phyloP scores from a whole-genome alignment of 2,888 invertebrate genomes.

The Autographa gamma region DNA sequence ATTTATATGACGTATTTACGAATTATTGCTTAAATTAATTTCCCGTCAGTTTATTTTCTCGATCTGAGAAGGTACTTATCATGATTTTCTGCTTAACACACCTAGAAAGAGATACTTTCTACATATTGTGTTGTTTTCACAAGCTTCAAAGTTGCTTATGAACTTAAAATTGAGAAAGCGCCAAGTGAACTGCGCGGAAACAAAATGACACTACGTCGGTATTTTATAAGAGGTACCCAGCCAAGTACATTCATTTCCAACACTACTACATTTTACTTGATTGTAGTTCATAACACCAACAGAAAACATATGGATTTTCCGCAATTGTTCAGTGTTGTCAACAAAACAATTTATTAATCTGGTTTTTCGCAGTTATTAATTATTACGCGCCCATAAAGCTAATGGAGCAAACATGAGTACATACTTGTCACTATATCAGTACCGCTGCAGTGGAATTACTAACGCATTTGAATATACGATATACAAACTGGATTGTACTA shows the following conservation, averaged over 20 bases:
- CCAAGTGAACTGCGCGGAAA: slow-evolving; percentile 4
- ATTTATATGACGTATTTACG: background rate
- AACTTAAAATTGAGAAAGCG: background rate
- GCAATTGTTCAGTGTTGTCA: background rate
- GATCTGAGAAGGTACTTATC: no score
- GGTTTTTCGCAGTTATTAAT: slow-evolving; percentile 35
- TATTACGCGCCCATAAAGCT: slow-evolving; percentile 48
- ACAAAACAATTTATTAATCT: slow-evolving; percentile 13
- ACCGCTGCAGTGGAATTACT: slow-evolving; percentile 52
- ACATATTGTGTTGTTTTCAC: background rate
- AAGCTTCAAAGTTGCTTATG: background rate
- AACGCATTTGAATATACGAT: slow-evolving; percentile 53
- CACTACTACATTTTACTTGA: slow-evolving; percentile 28
- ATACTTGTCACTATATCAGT: slow-evolving; percentile 47
- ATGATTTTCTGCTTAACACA: no score
- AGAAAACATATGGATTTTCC: background rate
- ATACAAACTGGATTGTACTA: slow-evolving; percentile 38
- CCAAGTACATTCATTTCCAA: slow-evolving; percentile 30
- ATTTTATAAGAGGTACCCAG: background rate
- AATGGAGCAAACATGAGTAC: slow-evolving; percentile 55
- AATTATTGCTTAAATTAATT: no score
- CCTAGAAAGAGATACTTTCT: no score
- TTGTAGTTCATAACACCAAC: slow-evolving; percentile 11
- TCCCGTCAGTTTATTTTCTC: no score
- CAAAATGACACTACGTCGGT: background rate